Conservation (phyloP, 2,888 invertebrate species). For the Drosophila mercatorum region DNA sequence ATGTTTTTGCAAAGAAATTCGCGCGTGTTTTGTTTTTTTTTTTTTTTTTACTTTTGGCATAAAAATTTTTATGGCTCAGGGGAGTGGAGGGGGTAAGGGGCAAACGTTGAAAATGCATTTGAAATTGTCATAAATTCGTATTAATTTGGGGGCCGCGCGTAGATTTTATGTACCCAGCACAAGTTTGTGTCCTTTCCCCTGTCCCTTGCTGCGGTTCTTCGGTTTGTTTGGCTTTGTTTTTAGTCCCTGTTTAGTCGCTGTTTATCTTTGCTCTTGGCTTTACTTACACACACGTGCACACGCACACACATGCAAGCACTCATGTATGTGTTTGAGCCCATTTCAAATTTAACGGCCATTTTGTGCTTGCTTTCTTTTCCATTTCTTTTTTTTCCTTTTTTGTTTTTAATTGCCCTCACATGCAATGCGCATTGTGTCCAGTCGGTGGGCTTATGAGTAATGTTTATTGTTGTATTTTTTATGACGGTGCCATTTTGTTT, state of each 20-base stretch:
- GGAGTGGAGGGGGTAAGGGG: not conserved
- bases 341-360: slow-evolving; percentile 65
- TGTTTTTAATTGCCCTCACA: slow-evolving; percentile 61
- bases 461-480: slow-evolving; percentile 55
- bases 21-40: slow-evolving; percentile 40
- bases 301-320: slow-evolving; percentile 8
- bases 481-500: slow-evolving; percentile 46
- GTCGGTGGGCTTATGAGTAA: slow-evolving; percentile 51
- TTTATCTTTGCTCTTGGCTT: slow-evolving; percentile 55
- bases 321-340: slow-evolving; percentile 33
- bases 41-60: slow-evolving; percentile 43
- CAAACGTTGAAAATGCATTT: slow-evolving; percentile 61
- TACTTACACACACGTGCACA: slow-evolving; percentile 11
- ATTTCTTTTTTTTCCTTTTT: slow-evolving; percentile 1
- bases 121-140: slow-evolving; percentile 71
- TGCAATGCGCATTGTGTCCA: slow-evolving; percentile 49
- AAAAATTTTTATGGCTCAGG: slow-evolving; percentile 53
- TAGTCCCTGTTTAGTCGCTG: slow-evolving; percentile 62
- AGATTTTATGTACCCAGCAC: slow-evolving; percentile 54
- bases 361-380: slow-evolving; percentile 37
- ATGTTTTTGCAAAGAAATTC: slow-evolving; percentile 46
- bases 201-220: slow-evolving; percentile 41
- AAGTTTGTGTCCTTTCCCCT: slow-evolving; percentile 23
- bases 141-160: slow-evolving; percentile 63
- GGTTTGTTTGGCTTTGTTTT: slow-evolving; percentile 63